Conservation (phyloP, 2,888 invertebrate genomes). For the Pediacus dermestoides region DNA sequence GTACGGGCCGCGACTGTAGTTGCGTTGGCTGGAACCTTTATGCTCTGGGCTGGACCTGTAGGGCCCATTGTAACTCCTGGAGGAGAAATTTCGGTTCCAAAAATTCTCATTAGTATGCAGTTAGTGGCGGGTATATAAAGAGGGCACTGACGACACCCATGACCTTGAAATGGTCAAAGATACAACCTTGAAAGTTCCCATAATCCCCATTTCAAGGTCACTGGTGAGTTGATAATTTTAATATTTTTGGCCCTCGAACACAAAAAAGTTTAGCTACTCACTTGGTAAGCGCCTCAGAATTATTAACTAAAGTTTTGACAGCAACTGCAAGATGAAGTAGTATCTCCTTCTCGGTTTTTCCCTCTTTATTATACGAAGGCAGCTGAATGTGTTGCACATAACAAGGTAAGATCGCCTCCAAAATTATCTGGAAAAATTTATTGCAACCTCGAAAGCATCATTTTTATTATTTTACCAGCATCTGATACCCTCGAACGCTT, state of each 20-base stretch:
- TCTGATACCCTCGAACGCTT: slow-evolving; percentile 86
- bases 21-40: slow-evolving; percentile 85
- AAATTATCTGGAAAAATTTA: slow-evolving; percentile 66
- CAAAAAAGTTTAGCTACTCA: too few species aligned
- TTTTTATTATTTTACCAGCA: slow-evolving; percentile 64
- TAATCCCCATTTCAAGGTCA: too few species aligned
- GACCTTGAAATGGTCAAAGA: too few species aligned
- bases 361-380: slow-evolving; percentile 84
- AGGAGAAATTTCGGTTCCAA: slow-evolving; percentile 15
- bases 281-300: slow-evolving; percentile 95
- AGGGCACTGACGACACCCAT: too few species aligned
- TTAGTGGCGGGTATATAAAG: too few species aligned
- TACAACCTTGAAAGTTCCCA: too few species aligned
- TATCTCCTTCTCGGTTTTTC: slow-evolving; percentile 89
- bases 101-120: too few species aligned
- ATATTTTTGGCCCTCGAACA: too few species aligned
- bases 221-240: too few species aligned
- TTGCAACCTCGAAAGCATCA: not conserved
- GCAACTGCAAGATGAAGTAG: slow-evolving; percentile 91
- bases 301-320: slow-evolving; percentile 91
- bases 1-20: slow-evolving; percentile 70
- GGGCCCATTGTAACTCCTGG: slow-evolving; percentile 88
- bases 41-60: slow-evolving; percentile 89
- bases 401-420: slow-evolving; percentile 95
- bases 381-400: slow-evolving; percentile 92